Base-by-base conservation (phyloP, 2,113 vertebrate genomes). In the Nestor notabilis region DNA sequence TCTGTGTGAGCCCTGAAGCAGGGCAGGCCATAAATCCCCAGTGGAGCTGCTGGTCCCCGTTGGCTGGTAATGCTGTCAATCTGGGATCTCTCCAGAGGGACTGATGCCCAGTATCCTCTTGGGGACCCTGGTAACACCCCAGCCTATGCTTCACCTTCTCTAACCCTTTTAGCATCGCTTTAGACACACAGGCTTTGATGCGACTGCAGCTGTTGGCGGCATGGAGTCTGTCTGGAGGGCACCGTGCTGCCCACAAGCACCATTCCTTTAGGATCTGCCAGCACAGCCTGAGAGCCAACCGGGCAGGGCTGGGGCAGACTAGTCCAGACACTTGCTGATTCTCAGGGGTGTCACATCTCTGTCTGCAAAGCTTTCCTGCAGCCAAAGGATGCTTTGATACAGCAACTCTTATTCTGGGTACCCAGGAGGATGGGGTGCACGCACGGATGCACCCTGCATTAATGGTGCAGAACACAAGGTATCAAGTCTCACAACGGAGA, bases 401-500 rank as follows among this genome's bases (percentile, higher is more conserved):
- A 27, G 3, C 14, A 8, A 24, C 2, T 4, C 28, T 17, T 39
- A 3, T 9, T 9, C 1, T 0, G 6, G 47, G 24, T 28, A 10
- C 53, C 33, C 7, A 0, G 60, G 17, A 35, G 28, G 35, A 5
- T 6, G 47, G 35, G 27, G 23, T 5, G 21, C 46, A 5, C 8
- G 39, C 35, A 11, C 1, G 11, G 80, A 19, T 17, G 23, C 6
- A 0, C 29, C 3, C 47, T 11, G 46, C 6, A 0, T 29, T 27
- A 8, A 5, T 6, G 35, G 28, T 25, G 31, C 46, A 37, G 43
- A 43, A 25, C 11, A 14, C 10, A 2, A 2, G 19, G 35, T 23
- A 7, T 0, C 27, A 58, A 23, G 35, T 52, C 46, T n/a, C 10
- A 0, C 37, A 12, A 44, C 12, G 49, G 44, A 29, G 19, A 21